phyloP scores from a whole-genome alignment of 2,888 invertebrate species.

The Cremastobaeus sp. region DNA sequence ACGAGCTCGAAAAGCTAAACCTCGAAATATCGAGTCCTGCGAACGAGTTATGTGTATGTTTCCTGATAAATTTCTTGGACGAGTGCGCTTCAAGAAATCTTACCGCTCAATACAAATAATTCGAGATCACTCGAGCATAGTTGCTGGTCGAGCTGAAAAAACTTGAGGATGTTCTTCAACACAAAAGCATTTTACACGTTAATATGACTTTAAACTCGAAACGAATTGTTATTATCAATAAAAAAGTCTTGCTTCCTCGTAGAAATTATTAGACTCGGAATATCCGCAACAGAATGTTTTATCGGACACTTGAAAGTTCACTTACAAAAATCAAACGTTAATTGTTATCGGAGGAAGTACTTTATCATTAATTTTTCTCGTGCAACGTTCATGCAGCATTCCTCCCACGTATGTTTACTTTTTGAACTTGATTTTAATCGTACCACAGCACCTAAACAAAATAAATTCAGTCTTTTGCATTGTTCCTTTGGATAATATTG shows the following conservation, averaged over 20 bases:
- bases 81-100: conserved; percentile 57
- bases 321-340: conserved; percentile 20
- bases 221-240: too few species aligned
- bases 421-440: not conserved
- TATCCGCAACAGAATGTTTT: conserved; percentile 30
- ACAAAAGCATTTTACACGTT: conserved; percentile 5
- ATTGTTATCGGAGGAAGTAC: conserved; percentile 33
- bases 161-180: conserved; percentile 49
- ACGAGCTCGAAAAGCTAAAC: conserved; percentile 66
- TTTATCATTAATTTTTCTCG: conserved; percentile 6
- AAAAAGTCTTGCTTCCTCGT: not conserved
- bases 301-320: conserved; percentile 24
- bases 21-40: conserved; percentile 62
- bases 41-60: conserved; percentile 52
- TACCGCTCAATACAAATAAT: conserved; percentile 25
- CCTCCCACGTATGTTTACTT: not conserved
- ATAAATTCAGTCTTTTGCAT: too few species aligned
- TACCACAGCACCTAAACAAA: too few species aligned
- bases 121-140: conserved; percentile 29
- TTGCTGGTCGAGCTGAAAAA: conserved; percentile 16
- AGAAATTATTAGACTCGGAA: too few species aligned
- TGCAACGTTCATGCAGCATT: not conserved
- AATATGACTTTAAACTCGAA: not conserved
- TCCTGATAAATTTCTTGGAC: conserved; percentile 55
- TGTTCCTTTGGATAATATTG: too few species aligned